Conservation (phyloP, 1,140 invertebrate genomes). For the Drosophila pruinosa region DNA sequence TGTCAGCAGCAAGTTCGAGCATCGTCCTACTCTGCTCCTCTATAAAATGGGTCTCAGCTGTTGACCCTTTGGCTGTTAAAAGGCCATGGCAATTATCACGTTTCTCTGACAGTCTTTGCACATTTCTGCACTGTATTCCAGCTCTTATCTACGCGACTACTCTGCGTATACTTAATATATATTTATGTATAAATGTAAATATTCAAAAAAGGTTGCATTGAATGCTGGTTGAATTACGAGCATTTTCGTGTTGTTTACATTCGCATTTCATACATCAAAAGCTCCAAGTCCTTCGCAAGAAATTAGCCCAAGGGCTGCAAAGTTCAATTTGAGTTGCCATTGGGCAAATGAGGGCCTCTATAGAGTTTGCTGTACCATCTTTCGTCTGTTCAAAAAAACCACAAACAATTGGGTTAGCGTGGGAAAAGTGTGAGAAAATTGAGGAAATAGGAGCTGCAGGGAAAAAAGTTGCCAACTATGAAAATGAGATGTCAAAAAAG, state of each 20-base stretch:
- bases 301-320: slow-evolving; percentile 48
- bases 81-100: slow-evolving; percentile 73
- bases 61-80: slow-evolving; percentile 65
- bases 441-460: slow-evolving; percentile 35
- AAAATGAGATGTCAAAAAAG: slow-evolving; percentile 82
- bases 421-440: slow-evolving; percentile 13
- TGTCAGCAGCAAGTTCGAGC: slow-evolving; percentile 4
- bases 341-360: not conserved
- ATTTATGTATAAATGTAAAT: slow-evolving; percentile 17
- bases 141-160: slow-evolving; percentile 55
- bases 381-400: slow-evolving; percentile 29
- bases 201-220: slow-evolving; percentile 6
- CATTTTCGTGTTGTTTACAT: slow-evolving; percentile 40
- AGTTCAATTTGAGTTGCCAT: slow-evolving; percentile 57
- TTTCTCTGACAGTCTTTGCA: slow-evolving; percentile 28
- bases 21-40: slow-evolving; percentile 9
- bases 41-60: slow-evolving; percentile 34
- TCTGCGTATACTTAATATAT: not conserved
- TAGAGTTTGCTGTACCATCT: slow-evolving; percentile 22
- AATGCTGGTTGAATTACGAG: slow-evolving; percentile 1
- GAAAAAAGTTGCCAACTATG: slow-evolving; percentile 71
- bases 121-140: slow-evolving; percentile 29
- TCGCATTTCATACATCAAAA: slow-evolving; percentile 60
- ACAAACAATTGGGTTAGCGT: slow-evolving; percentile 39
- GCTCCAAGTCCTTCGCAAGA: not conserved